A percentile compares a stretch with the other conserved stretches of the same genome.
phyloP scores from a whole-genome alignment of 2,113 vertebrate genomes.

The Thamnophis sirtalis region DNA sequence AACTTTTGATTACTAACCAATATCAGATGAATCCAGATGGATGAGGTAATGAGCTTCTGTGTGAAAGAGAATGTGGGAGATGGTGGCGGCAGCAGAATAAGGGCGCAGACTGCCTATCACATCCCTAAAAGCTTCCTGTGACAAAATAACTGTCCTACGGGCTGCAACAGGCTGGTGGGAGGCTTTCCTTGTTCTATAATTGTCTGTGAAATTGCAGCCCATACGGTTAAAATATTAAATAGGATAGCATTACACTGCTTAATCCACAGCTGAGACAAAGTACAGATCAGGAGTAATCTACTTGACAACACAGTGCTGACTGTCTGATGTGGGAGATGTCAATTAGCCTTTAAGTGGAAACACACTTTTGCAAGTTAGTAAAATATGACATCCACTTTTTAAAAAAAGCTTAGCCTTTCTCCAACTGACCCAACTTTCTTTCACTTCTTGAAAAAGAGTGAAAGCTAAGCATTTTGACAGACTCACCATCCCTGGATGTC shows the following conservation, averaged over 20 bases:
- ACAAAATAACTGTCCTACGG: constrained; percentile 6
- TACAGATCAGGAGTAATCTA: constrained; percentile 60
- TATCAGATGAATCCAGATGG: background rate
- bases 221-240: constrained; percentile 64
- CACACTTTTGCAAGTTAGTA: constrained; percentile 65
- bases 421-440: constrained; percentile 5
- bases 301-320: constrained; percentile 47
- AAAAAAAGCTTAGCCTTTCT: background rate
- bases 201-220: constrained; percentile 58
- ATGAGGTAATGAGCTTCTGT: background rate
- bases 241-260: constrained; percentile 60
- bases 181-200: constrained; percentile 51
- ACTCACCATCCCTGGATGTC: constrained; percentile 26
- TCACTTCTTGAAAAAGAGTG: constrained; percentile 27
- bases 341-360: constrained; percentile 63
- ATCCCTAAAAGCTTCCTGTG: constrained; percentile 6
- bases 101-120: background rate
- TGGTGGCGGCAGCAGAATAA: background rate
- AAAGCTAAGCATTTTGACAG: constrained; percentile 56
- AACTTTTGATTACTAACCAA: background rate
- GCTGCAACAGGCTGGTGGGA: constrained; percentile 37
- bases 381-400: constrained; percentile 43
- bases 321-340: constrained; percentile 61
- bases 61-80: background rate
- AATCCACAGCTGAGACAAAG: constrained; percentile 65